phyloP scores from a whole-genome alignment of 2,888 invertebrate genomes.

The Amiota minor region DNA sequence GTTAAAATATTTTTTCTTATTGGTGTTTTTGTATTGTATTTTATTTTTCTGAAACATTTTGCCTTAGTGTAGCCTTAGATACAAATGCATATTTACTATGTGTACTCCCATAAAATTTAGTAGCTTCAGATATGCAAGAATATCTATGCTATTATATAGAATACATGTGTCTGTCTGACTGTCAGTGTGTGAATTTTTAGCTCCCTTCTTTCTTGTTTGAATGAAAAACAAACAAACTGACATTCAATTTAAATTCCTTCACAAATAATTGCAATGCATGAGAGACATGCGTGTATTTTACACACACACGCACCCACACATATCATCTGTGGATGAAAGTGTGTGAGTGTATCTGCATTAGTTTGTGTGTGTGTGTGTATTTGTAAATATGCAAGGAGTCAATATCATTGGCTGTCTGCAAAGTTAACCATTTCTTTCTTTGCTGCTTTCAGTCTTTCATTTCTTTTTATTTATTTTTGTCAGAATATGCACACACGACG shows the following conservation, averaged over 20 bases:
- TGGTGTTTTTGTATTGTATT: too few relatives aligned
- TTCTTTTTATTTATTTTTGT: background rate
- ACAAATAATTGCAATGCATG: constrained; percentile 62
- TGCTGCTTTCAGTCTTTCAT: background rate
- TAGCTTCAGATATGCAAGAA: background rate
- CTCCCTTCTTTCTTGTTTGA: constrained; percentile 36
- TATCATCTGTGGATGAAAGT: background rate
- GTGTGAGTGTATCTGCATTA: background rate
- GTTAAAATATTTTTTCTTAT: too few relatives aligned
- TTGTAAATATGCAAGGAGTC: background rate
- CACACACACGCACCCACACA: background rate
- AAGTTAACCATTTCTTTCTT: background rate
- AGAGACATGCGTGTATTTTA: constrained; percentile 11
- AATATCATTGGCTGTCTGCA: constrained; percentile 12
- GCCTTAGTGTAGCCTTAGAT: too few relatives aligned
- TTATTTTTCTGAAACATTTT: too few relatives aligned
- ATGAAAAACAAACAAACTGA: constrained; percentile 68
- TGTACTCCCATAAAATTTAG: constrained; percentile 35
- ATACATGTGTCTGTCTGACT: constrained; percentile 34
- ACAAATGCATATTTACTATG: constrained; percentile 16
- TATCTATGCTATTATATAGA: constrained; percentile 25
- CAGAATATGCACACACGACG: constrained; percentile 1
- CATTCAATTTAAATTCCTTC: constrained; percentile 72
- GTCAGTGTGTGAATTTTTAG: constrained; percentile 35
- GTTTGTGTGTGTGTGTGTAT: background rate